Evolutionary conservation across 2,888 invertebrate species (phyloP).

Genomic region (Apamea sordens): DNA sequence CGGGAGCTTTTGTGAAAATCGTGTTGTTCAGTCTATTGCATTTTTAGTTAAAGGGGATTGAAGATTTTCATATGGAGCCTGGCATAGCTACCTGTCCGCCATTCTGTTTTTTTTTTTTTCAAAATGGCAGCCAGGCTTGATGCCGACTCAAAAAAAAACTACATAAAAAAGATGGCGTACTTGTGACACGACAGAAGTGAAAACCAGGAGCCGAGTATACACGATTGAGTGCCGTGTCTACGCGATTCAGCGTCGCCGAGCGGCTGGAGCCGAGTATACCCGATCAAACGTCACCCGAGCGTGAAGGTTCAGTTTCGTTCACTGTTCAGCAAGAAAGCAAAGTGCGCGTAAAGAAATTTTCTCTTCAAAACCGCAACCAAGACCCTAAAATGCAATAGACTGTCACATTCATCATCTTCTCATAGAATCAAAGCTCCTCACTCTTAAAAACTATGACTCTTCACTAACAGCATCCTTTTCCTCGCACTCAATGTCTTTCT

Average conservation of each 20-base stretch:
- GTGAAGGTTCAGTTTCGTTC: neutral
- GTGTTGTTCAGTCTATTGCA: conserved; percentile 22
- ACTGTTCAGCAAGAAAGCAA: neutral
- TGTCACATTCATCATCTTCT: conserved; percentile 18
- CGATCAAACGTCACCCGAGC: neutral
- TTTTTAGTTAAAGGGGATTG: conserved; percentile 1
- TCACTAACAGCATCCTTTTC: conserved; percentile 51
- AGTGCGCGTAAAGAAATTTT: neutral
- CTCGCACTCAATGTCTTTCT: conserved; percentile 69
- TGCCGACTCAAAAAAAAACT: too few relatives aligned
- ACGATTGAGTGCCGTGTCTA: too few relatives aligned
- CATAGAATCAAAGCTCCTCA: conserved; percentile 31
- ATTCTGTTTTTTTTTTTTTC: too few relatives aligned
- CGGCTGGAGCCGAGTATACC: neutral
- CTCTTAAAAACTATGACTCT: conserved; percentile 64
- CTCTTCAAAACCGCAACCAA: neutral
- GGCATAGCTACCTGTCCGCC: too few relatives aligned
- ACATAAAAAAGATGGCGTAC: neutral
- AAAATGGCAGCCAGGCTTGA: too few relatives aligned
- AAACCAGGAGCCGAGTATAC: neutral
- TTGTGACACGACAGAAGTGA: neutral
- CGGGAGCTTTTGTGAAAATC: conserved; percentile 30
- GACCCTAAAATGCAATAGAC: conserved; percentile 35
- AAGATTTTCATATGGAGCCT: too few relatives aligned
- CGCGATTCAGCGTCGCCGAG: neutral